These are phyloP conservation scores for Brenthis daphne DNA, from an alignment of 2,888 invertebrate species.

Conservation along the genomic window DNA sequence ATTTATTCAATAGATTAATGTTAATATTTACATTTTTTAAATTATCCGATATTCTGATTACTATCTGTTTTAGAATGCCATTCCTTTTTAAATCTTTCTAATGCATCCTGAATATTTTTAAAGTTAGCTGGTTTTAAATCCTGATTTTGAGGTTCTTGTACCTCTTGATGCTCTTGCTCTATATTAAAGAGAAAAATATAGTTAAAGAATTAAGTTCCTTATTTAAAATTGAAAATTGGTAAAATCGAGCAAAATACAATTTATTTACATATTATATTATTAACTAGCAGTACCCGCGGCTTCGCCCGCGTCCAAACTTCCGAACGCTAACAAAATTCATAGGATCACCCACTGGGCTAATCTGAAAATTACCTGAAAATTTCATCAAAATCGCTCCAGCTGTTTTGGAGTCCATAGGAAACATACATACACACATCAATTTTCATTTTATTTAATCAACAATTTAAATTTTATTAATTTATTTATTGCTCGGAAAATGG, in stretches of 20 bases:
- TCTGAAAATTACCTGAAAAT: too few relatives aligned
- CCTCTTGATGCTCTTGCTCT: constrained; percentile 51
- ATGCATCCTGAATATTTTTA: constrained; percentile 59
- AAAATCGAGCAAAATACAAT: neutral
- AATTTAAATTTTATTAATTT: too few relatives aligned
- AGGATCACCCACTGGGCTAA: too few relatives aligned
- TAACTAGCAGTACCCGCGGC: neutral
- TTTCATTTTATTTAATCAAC: too few relatives aligned
- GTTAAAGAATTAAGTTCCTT: too few relatives aligned
- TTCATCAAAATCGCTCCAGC: too few relatives aligned
- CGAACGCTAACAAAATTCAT: too few relatives aligned
- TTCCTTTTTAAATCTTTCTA: constrained; percentile 59
- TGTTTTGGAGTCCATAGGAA: too few relatives aligned
- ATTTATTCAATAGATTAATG: neutral
- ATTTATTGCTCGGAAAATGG: too few relatives aligned
- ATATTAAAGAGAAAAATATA: constrained; percentile 26
- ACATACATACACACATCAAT: too few relatives aligned
- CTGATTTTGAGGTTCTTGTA: constrained; percentile 46
- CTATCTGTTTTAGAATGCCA: constrained; percentile 33
- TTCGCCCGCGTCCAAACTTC: too few relatives aligned
- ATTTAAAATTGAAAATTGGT: too few relatives aligned
- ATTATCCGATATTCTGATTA: neutral
- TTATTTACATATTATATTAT: neutral
- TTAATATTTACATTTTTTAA: neutral
- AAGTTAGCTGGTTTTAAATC: constrained; percentile 58